phyloP scores from a whole-genome alignment of 2,888 invertebrate genomes.

The Nomada ferruginata region DNA sequence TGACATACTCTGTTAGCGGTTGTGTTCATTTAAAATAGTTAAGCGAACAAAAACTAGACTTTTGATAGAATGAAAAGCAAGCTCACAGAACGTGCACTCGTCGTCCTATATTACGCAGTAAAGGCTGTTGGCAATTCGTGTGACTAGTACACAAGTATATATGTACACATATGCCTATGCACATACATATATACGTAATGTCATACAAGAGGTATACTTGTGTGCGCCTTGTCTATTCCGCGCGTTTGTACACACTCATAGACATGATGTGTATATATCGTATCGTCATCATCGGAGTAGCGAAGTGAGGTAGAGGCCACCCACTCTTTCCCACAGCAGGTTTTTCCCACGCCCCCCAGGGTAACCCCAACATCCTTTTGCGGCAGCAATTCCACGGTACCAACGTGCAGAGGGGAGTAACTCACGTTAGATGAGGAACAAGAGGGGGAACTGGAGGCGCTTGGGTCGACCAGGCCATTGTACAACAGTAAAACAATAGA shows the following conservation, averaged over 20 bases:
- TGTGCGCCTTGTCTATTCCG: constrained; percentile 18
- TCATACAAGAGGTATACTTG: constrained; percentile 14
- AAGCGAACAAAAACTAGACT: constrained; percentile 21
- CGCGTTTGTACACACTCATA: constrained; percentile 35
- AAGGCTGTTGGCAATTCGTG: constrained; percentile 47
- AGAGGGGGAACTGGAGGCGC: constrained; percentile 74
- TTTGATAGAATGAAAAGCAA: constrained; percentile 29
- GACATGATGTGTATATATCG: constrained; percentile 69
- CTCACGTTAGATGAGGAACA: constrained; percentile 68
- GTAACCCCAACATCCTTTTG: constrained; percentile 91
- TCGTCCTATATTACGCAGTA: constrained; percentile 69
- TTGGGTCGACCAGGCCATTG: constrained; percentile 79
- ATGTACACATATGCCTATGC: neutral
- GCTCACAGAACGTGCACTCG: constrained; percentile 38
- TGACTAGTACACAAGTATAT: constrained; percentile 36
- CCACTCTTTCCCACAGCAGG: constrained; percentile 93
- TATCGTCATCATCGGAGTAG: constrained; percentile 77
- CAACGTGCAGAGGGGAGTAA: constrained; percentile 63
- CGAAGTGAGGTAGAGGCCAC: constrained; percentile 88
- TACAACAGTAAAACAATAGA: constrained; percentile 83
- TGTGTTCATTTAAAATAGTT: neutral
- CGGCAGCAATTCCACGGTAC: constrained; percentile 82
- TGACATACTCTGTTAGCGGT: neutral
- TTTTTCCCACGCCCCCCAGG: constrained; percentile 92
- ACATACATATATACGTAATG: constrained; percentile 1